Evolutionary conservation across 2,888 invertebrate genomes (phyloP).

Genomic region (Limnephilus rhombicus): DNA sequence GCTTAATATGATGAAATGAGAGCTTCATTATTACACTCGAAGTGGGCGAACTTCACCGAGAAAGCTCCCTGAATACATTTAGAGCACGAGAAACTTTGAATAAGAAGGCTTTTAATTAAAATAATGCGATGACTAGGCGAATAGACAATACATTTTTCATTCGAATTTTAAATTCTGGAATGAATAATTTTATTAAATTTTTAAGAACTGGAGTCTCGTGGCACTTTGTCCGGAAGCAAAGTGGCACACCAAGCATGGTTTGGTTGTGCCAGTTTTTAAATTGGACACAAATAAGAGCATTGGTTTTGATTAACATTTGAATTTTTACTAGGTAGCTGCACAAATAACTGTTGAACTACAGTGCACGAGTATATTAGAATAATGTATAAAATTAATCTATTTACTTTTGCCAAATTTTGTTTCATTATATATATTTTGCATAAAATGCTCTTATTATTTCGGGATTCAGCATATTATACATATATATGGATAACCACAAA

Average conservation of each 20-base stretch:
- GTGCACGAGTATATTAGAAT: too few species aligned
- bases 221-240: background rate
- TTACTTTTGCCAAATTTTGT: too few species aligned
- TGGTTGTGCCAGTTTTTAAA: background rate
- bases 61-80: conserved; percentile 50
- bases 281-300: background rate
- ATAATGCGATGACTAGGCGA: conserved; percentile 42
- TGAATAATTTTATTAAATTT: background rate
- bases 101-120: conserved; percentile 48
- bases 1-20: conserved; percentile 35
- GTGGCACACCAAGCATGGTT: background rate
- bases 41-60: conserved; percentile 23
- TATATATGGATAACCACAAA: too few species aligned
- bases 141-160: background rate
- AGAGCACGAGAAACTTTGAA: conserved; percentile 31
- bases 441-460: too few species aligned
- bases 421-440: too few species aligned
- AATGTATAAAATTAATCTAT: too few species aligned
- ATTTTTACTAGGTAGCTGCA: background rate
- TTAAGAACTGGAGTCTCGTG: background rate
- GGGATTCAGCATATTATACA: too few species aligned
- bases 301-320: background rate
- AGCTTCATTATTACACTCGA: conserved; percentile 31
- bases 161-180: background rate
- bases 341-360: background rate